Evolutionary conservation across 2,888 invertebrate genomes (phyloP).

Genomic region (Eremobia ochroleuca): DNA sequence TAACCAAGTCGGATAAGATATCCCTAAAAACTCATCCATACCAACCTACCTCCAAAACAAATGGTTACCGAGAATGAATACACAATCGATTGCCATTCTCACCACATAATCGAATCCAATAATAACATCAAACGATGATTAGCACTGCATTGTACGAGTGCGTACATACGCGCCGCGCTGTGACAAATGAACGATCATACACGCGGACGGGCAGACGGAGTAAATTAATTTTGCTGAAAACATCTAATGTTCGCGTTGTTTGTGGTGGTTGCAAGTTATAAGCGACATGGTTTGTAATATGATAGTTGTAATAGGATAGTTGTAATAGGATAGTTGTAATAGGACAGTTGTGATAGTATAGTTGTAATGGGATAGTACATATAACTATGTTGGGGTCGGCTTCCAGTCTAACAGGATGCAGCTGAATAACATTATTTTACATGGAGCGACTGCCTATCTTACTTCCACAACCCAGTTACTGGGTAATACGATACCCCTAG

Average conservation of each 20-base stretch:
- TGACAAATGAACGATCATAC: conserved; percentile 75
- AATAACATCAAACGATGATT: conserved; percentile 59
- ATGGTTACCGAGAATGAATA: conserved; percentile 21
- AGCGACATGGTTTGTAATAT: not conserved
- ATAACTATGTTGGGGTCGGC: no score
- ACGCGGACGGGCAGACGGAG: conserved; percentile 64
- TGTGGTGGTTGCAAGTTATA: conserved; percentile 28
- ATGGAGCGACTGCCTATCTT: no score
- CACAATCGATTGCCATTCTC: conserved; percentile 34
- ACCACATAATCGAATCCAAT: conserved; percentile 51
- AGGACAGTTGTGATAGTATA: no score
- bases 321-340: no score
- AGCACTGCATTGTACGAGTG: conserved; percentile 45
- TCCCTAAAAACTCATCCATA: conserved; percentile 19
- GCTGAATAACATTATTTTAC: no score
- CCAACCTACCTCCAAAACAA: not conserved
- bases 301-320: no score
- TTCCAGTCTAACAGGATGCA: no score
- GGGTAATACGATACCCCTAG: no score
- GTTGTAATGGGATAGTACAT: no score
- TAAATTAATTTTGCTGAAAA: conserved; percentile 72
- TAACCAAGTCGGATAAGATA: no score
- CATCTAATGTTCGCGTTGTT: conserved; percentile 59
- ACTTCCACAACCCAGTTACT: no score
- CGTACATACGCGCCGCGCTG: conserved; percentile 42